A percentile compares a stretch with the other conserved stretches of the same genome.
Conservation (phyloP, 2,797 vertebrate genomes). For the Garrulus glandarius region DNA sequence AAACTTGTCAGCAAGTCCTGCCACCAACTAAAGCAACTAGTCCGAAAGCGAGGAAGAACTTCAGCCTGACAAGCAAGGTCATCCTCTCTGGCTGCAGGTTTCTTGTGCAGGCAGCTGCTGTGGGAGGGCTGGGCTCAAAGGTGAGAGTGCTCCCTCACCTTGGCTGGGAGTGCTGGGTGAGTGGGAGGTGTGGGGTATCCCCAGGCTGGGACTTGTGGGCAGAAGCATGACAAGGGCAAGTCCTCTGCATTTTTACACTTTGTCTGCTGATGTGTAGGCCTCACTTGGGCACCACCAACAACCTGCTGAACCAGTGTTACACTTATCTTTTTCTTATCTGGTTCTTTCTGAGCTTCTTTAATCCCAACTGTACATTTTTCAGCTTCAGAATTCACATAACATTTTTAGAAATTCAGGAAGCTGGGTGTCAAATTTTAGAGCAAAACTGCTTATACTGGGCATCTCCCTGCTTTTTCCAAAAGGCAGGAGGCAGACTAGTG, state of each 20-base stretch:
- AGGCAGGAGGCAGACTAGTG: not conserved
- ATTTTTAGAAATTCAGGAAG: not conserved
- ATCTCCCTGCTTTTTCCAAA: not conserved
- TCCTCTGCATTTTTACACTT: not conserved
- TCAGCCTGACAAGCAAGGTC: not conserved
- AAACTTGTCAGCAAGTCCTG: not conserved
- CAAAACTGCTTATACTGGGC: not conserved
- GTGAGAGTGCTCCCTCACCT: not conserved
- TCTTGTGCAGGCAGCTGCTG: fast-evolving
- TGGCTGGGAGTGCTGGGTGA: not conserved
- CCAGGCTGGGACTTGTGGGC: not conserved
- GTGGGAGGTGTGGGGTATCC: not conserved
- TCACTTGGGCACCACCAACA: fast-evolving
- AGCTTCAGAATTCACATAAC: not conserved
- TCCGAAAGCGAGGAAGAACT: not conserved
- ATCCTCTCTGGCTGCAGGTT: not conserved
- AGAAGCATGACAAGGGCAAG: not conserved
- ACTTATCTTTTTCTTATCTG: fast-evolving
- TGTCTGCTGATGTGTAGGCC: not conserved
- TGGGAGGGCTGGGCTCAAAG: not conserved
- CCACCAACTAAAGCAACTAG: fast-evolving
- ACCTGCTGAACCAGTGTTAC: not conserved
- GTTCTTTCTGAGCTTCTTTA: not conserved
- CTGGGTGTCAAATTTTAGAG: not conserved
- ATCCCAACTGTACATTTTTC: not conserved